A percentile compares a stretch with the other conserved stretches of the same genome.
These are phyloP conservation scores for Cuculus canorus DNA, from an alignment of 2,797 vertebrate genomes.

Conservation along the genomic window DNA sequence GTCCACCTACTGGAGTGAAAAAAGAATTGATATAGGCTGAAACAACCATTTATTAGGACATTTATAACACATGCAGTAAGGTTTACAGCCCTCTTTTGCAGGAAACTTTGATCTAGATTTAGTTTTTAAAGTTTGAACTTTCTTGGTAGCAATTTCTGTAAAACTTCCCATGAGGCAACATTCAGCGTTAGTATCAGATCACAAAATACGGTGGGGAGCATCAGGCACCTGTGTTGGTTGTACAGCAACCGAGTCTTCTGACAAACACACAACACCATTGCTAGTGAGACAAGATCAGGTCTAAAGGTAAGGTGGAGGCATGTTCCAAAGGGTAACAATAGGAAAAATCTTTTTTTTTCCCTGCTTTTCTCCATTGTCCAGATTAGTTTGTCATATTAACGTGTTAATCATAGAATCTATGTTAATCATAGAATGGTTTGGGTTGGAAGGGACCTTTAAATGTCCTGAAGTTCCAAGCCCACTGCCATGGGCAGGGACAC, in stretches of 20 bases:
- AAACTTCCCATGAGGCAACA: neutral
- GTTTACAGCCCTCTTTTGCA: neutral
- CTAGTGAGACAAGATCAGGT: neutral
- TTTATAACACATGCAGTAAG: neutral
- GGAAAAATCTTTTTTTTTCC: neutral
- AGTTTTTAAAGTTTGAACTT: neutral
- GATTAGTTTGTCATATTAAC: neutral
- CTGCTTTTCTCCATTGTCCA: neutral
- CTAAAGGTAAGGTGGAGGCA: neutral
- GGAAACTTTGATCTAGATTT: neutral
- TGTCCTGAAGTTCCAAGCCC: too few relatives aligned
- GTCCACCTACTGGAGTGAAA: neutral
- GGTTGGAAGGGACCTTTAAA: too few relatives aligned
- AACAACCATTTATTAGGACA: neutral
- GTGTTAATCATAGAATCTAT: too few relatives aligned
- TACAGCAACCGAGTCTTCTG: neutral
- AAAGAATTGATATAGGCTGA: neutral
- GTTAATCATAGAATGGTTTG: too few relatives aligned
- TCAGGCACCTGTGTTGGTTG: neutral
- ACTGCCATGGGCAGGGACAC: too few relatives aligned
- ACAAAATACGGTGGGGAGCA: fast-evolving
- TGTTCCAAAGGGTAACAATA: neutral
- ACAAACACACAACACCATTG: neutral
- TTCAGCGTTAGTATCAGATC: neutral
- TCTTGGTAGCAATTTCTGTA: neutral